Percentiles rank a stretch among this genome's conserved stretches.
Evolutionary conservation across 2,113 vertebrate species (phyloP).

Genomic region (Hypocryptadius cinnamomeus): DNA sequence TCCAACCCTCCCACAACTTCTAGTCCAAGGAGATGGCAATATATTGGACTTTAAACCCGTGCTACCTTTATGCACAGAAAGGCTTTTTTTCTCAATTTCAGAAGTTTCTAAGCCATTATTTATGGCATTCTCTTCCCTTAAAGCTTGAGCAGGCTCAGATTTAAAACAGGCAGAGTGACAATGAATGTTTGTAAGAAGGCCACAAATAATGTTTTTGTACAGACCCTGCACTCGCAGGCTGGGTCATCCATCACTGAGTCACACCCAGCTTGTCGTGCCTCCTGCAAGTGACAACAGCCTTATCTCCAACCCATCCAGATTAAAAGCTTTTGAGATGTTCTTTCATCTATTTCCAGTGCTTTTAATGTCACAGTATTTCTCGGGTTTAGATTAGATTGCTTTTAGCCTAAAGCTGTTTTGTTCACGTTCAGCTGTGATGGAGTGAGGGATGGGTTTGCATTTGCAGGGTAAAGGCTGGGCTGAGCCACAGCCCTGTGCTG

Average conservation of each 20-base stretch:
- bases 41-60: neutral
- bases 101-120: neutral
- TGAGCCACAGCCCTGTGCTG: neutral
- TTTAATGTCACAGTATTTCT: conserved; percentile 28
- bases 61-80: neutral
- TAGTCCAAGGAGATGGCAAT: neutral
- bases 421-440: neutral
- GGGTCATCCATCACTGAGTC: neutral
- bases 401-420: neutral
- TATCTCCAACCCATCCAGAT: neutral
- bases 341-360: neutral
- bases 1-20: neutral
- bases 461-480: neutral
- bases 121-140: neutral
- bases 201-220: neutral
- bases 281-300: neutral
- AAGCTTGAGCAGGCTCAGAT: neutral
- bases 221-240: accelerated
- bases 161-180: neutral
- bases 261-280: neutral
- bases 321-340: conserved; percentile 7
- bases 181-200: neutral
- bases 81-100: neutral
- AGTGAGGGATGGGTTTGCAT: neutral
- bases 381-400: neutral